Base-by-base conservation (phyloP, 1,140 invertebrate species). In the Chironomus striatipennis region DNA sequence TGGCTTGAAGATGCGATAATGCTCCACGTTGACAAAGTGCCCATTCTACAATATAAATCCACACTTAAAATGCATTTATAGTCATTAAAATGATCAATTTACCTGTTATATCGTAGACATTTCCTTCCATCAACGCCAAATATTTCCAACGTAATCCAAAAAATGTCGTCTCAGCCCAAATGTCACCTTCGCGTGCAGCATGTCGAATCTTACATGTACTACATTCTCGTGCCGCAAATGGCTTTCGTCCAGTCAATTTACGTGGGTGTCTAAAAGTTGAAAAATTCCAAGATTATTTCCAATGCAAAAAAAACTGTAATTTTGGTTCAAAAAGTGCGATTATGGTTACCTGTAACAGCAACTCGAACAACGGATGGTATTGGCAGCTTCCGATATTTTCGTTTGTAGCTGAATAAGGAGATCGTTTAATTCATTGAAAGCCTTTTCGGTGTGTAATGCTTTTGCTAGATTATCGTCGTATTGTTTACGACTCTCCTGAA, bases 81-180 rank as follows among this genome's bases (percentile, higher is more conserved):
- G 9, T 47, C 3, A 47, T 10, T 43, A 6, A 57, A 12, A 57
- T 15, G 15, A 15, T 57, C 12, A 15, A 57, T n/a, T 57, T 57
- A 57, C 47, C 47, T 42, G 95, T 97, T 75, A 98, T 96, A 83
- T 97, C 93, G 81, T 95, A 97, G 12, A 97, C 90, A 75, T 90
- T 91, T 70, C 93, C 92, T 83, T 97, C 95, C 94, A 97, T 97
- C 77, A 95, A 95, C n/a, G 95, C 95, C 83, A 93, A 96, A 84
- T 97, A 97, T 84, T 94, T 90, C 91, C 94, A 96, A 65, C 92
- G 85, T 77, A 96, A 89, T 73, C 95, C 94, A 84, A 95, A 88
- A 83, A 92, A 87, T 77, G 88, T 88, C 70, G 92, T 93, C 85
- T 98, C 95, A 70, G 95, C 94, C 96, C 96, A 97, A 77, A 98